These are phyloP conservation scores for Galeopterus variegatus DNA, from an alignment of 2,113 vertebrate species.

Conservation along the genomic window DNA sequence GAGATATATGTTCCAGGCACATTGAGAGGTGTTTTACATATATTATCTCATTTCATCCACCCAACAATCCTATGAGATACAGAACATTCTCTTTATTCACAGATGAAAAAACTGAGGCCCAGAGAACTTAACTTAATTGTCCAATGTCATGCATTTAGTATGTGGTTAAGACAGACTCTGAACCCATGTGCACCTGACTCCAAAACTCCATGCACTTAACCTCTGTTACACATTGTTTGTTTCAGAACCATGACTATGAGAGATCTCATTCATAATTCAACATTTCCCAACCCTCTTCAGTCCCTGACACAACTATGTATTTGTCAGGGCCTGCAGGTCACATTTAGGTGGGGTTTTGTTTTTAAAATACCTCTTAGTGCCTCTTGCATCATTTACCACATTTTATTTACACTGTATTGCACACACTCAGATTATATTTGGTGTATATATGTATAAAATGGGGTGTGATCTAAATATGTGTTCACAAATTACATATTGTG, in stretches of 20 bases:
- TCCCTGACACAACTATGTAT: slow-evolving; percentile 20
- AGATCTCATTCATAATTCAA: background rate
- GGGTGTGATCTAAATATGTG: slow-evolving; percentile 2
- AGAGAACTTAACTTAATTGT: background rate
- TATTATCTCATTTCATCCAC: background rate
- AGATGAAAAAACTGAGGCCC: background rate
- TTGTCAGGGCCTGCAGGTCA: slow-evolving; percentile 57
- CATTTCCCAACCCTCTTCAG: slow-evolving; percentile 2
- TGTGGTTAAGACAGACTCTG: background rate
- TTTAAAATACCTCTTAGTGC: slow-evolving; percentile 44
- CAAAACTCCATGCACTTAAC: background rate
- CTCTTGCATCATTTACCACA: background rate
- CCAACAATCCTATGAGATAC: background rate
- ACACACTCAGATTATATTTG: background rate
- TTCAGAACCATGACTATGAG: background rate
- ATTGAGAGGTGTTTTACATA: background rate
- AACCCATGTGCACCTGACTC: background rate
- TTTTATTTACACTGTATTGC: slow-evolving; percentile 52
- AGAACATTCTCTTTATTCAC: slow-evolving; percentile 18
- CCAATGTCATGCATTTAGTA: background rate
- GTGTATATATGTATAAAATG: slow-evolving; percentile 6
- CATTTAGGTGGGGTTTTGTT: slow-evolving; percentile 39
- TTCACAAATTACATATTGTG: slow-evolving; percentile 17
- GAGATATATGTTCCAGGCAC: background rate
- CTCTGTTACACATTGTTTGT: slow-evolving; percentile 11